Base-by-base conservation (phyloP, 2,888 invertebrate species). In the Myopa tessellatipennis region DNA sequence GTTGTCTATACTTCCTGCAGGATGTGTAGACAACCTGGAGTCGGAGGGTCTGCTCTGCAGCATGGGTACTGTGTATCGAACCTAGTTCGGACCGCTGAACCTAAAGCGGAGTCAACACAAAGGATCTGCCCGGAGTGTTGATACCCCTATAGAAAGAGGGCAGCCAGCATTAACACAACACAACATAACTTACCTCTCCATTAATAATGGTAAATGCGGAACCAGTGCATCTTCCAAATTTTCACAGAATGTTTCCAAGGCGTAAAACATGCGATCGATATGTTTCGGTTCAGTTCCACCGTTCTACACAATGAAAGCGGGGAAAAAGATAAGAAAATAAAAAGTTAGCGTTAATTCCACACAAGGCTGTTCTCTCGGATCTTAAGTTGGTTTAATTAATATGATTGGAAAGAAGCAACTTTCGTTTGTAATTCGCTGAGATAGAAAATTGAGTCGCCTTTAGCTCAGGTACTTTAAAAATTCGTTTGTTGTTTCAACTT, bases 161-260 rank as follows among this genome's bases (percentile, higher is more conserved):
- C 26, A 26, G 26, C 26, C 26, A 26, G 26, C 26, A 26, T 26
- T 26, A 26, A 26, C 26, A 26, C 26, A 26, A 26, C 26, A 26
- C 26, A 18, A 34, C 18, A 45, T 0, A 18, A 38, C 80, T 78
- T 84, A 89, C 88, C 92, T 91, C 72, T 93, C 92, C 94, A 95
- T 95, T 61, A 95, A 88, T 1, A 91, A 90, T 0, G 94, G 93
- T 77, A 95, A 89, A 81, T 94, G 94, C 0, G 94, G 94, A 72
- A 93, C 87, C 58, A 95, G 89, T n/a, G 92, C 93, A 73, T 93
- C 92, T 80, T 93, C 93, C 61, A 95, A 90, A 88, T 95, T 94
- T 87, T 95, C 94, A 84, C 94, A 94, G 85, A 95, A 95, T 78
- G 93, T 93, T 88, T 95, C 95, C 79, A 95, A 86, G 0, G 95